Evolutionary conservation across 1,140 invertebrate species (phyloP), one percentile per base, ranked within the genome.

Genomic region (Lepidurus apus): DNA sequence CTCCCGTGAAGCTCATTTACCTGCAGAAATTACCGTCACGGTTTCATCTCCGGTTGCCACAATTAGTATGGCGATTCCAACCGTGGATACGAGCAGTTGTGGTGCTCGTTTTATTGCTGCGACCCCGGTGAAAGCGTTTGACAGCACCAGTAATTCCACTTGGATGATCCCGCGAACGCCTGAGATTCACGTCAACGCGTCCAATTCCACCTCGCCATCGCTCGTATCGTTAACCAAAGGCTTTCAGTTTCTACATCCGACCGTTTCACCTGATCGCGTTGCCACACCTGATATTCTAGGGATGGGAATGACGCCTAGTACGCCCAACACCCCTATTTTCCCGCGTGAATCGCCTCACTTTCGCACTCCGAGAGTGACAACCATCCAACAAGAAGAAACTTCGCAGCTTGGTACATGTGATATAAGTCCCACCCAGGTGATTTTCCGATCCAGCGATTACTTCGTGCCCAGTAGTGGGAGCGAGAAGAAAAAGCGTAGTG

Each of bases 211-310:
- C 4, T 65, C 53, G 17, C 53, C 53, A n/a, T 65, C 53, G 9
- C 53, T 65, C 17, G 53, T 65, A n/a, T 65, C 53, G 21, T 8
- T 65, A 7, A 65, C 53, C 53, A 65, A 65, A 65, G 53, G 53
- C 53, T 65, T 65, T 65, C 53, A 65, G 53, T 65, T 65, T 65
- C 53, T 65, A 65, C 53, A 65, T n/a, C 53, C 53, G 6, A 65
- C 53, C 53, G 53, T 65, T 8, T 65, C 53, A 65, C 53, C 53
- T 65, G 53, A 65, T 65, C 53, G 53, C 17, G 8, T 65, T 17
- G 13, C 13, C 21, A 65, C 53, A 7, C 53, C 53, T 7, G 53
- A 65, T 65, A 65, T 65, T 65, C 6, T 65, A 17, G 53, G 53
- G 8, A 65, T 65, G 13, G 53, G 53, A 17, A 5, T 8, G 53